Evolutionary conservation across 1,140 invertebrate species (phyloP).

Genomic region (Scaptomyza pallida): DNA sequence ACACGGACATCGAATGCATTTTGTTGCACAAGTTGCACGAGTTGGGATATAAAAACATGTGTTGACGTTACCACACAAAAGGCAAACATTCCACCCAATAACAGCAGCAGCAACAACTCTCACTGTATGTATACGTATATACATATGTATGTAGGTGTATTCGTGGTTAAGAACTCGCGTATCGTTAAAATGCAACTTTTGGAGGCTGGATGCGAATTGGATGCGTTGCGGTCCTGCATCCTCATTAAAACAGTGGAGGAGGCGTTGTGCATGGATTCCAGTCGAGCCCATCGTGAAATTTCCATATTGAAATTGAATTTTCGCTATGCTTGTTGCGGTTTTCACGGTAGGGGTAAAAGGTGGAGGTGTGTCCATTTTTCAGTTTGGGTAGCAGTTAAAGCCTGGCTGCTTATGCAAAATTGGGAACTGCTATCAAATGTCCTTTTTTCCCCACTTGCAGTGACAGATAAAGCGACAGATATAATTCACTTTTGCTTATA

Average conservation of each 20-base stretch:
- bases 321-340: constrained; percentile 63
- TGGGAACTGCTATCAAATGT: constrained; percentile 30
- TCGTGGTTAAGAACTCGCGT: constrained; percentile 27
- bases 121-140: not conserved
- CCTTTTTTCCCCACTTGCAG: constrained; percentile 21
- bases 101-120: not conserved
- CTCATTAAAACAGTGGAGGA: constrained; percentile 53
- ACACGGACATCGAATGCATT: constrained; percentile 5
- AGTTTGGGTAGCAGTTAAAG: constrained; percentile 38
- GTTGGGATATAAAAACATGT: constrained; percentile 64
- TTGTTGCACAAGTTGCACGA: constrained; percentile 26
- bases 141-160: constrained; percentile 8
- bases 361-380: not conserved
- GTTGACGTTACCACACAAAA: constrained; percentile 70
- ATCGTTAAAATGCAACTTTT: constrained; percentile 39
- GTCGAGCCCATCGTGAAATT: constrained; percentile 45
- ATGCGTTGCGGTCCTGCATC: constrained; percentile 20
- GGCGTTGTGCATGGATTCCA: not conserved
- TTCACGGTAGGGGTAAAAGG: not conserved
- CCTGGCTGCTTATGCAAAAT: constrained; percentile 13
- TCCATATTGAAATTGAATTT: constrained; percentile 80
- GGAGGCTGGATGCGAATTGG: constrained; percentile 3
- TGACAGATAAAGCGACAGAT: constrained; percentile 21
- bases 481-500: constrained; percentile 13
- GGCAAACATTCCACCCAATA: constrained; percentile 36